Percentiles rank a stretch among this genome's conserved stretches.
phyloP scores from a whole-genome alignment of 2,888 invertebrate species.

The Ormyrus pomaceus region DNA sequence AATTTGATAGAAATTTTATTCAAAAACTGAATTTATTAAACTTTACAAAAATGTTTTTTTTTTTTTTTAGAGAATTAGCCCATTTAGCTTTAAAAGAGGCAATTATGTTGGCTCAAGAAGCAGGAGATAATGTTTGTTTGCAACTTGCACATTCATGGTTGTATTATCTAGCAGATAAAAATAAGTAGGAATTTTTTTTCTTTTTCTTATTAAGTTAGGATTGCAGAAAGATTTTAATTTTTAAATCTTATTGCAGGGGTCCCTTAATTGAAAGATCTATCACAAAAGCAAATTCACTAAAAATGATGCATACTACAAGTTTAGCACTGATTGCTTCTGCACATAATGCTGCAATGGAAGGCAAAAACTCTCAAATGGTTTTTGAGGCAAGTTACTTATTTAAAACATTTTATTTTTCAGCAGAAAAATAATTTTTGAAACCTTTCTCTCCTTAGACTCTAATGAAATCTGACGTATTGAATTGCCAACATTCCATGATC shows the following conservation, averaged over 20 bases:
- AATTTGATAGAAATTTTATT: constrained; percentile 54
- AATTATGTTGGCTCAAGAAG: constrained; percentile 91
- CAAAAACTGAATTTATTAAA: constrained; percentile 17
- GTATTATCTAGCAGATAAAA: constrained; percentile 78
- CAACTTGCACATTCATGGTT: constrained; percentile 92
- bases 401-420: background rate
- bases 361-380: constrained; percentile 82
- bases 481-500: constrained; percentile 89
- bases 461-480: constrained; percentile 89
- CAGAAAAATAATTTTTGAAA: constrained; percentile 67
- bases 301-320: constrained; percentile 84
- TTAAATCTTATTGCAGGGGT: constrained; percentile 72
- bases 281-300: constrained; percentile 82
- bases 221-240: background rate
- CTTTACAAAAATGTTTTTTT: constrained; percentile 23
- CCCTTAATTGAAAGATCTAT: constrained; percentile 83
- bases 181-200: constrained; percentile 67
- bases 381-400: constrained; percentile 77
- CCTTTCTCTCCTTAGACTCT: constrained; percentile 79
- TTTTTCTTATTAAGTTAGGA: background rate
- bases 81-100: constrained; percentile 90
- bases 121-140: constrained; percentile 89
- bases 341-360: constrained; percentile 84
- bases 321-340: constrained; percentile 87
- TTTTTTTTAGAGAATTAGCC: constrained; percentile 74